These are phyloP conservation scores for Sycophila texana DNA, from an alignment of 2,888 invertebrate genomes.

Conservation along the genomic window DNA sequence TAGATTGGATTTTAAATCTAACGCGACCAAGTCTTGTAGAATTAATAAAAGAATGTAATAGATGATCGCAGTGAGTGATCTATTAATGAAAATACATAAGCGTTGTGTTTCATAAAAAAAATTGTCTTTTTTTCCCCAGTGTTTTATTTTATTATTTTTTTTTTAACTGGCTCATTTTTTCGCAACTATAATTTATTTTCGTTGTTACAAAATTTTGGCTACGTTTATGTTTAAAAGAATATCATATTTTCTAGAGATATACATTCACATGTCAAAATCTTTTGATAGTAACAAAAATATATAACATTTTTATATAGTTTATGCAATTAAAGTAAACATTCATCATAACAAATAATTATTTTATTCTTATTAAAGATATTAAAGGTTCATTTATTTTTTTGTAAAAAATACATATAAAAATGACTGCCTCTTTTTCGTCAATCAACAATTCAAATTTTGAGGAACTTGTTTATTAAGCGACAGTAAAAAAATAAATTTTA, in stretches of 20 bases:
- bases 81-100: constrained; percentile 57
- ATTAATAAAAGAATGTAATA: constrained; percentile 58
- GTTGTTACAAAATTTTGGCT: constrained; percentile 19
- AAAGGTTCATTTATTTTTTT: too few relatives aligned
- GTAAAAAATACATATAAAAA: too few relatives aligned
- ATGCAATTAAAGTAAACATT: not conserved
- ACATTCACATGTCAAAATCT: constrained; percentile 15
- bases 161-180: not conserved
- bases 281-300: not conserved
- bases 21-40: constrained; percentile 55
- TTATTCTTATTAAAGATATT: not conserved
- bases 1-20: constrained; percentile 55
- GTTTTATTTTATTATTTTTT: constrained; percentile 22
- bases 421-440: too few relatives aligned
- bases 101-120: constrained; percentile 58
- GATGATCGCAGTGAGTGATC: constrained; percentile 49
- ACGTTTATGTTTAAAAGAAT: constrained; percentile 19
- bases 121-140: constrained; percentile 42
- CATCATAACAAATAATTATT: constrained; percentile 11
- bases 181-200: constrained; percentile 28
- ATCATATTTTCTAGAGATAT: constrained; percentile 24
- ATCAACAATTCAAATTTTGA: too few relatives aligned
- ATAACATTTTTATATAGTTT: not conserved
- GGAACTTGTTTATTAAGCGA: too few relatives aligned
- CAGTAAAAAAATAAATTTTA: too few relatives aligned